A percentile compares a stretch with the other conserved stretches of the same genome.
phyloP scores from a whole-genome alignment of 2,113 vertebrate genomes.

The Pica pica region DNA sequence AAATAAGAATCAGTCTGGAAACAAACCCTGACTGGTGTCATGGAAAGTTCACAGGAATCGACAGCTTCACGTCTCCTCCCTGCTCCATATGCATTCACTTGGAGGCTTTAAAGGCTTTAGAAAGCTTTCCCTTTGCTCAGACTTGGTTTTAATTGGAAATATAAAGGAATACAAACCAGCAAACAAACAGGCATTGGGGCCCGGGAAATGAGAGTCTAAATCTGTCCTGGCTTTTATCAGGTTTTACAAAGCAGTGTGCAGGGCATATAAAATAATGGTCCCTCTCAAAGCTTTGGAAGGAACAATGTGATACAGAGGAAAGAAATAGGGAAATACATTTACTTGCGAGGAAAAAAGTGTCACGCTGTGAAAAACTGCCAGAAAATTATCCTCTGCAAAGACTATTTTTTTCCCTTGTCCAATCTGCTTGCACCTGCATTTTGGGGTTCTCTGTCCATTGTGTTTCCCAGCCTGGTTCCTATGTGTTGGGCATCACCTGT shows the following conservation, averaged over 20 bases:
- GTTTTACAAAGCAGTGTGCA: not conserved
- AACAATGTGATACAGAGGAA: not conserved
- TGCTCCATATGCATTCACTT: not conserved
- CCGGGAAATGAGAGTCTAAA: not conserved
- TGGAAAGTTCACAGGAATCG: slow-evolving; percentile 35
- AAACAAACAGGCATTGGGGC: not conserved
- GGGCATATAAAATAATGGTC: not conserved
- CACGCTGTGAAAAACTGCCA: not conserved
- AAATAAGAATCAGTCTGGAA: slow-evolving; percentile 60
- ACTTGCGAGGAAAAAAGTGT: too few relatives aligned
- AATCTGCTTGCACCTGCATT: accelerated
- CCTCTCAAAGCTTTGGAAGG: not conserved
- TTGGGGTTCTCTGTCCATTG: not conserved
- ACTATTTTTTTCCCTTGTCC: not conserved
- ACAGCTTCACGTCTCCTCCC: slow-evolving; percentile 23
- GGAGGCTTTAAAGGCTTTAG: slow-evolving; percentile 14
- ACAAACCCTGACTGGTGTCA: slow-evolving; percentile 31
- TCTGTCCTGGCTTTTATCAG: not conserved
- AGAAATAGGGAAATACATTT: not conserved
- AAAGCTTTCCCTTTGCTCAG: not conserved
- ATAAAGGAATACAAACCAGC: not conserved
- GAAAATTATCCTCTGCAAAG: not conserved
- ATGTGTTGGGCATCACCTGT: accelerated
- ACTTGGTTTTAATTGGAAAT: slow-evolving; percentile 15
- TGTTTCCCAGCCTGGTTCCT: not conserved